A percentile compares a stretch with the other conserved stretches of the same genome.
Evolutionary conservation across 2,113 vertebrate genomes (phyloP).

Genomic region (Siniperca knerii): DNA sequence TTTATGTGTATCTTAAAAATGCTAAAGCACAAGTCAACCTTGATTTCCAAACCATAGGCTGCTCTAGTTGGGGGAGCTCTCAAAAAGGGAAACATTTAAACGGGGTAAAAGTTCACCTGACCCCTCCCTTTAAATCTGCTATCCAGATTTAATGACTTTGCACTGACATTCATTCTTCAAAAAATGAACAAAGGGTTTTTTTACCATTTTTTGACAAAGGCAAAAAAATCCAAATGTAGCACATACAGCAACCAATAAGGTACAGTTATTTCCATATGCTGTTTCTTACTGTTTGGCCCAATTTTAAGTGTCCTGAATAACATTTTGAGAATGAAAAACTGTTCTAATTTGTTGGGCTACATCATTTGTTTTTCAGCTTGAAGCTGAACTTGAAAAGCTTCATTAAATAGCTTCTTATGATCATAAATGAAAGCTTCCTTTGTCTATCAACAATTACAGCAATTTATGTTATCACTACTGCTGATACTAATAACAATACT

Average conservation of each 20-base stretch:
- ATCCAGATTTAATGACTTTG: slow-evolving; percentile 25
- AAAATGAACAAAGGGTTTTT: neutral
- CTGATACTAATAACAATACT: neutral
- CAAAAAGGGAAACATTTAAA: neutral
- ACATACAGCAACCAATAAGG: neutral
- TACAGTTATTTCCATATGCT: neutral
- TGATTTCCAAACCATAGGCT: neutral
- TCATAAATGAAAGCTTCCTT: neutral
- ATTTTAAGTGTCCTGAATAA: neutral
- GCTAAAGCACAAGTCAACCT: slow-evolving; percentile 4
- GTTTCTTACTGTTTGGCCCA: neutral
- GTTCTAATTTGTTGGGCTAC: neutral
- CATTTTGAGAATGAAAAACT: neutral
- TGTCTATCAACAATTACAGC: neutral
- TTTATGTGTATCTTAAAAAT: neutral
- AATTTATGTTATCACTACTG: neutral
- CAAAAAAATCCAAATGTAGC: neutral
- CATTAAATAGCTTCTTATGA: neutral
- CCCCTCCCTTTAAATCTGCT: slow-evolving; percentile 63
- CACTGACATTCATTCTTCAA: neutral
- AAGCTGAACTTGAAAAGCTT: neutral
- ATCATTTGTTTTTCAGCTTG: neutral
- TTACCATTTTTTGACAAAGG: slow-evolving; percentile 10
- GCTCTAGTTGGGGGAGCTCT: neutral
- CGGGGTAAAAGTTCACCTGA: slow-evolving; percentile 74